Conservation (phyloP, 2,113 vertebrate species). For the Tenrec ecaudatus region DNA sequence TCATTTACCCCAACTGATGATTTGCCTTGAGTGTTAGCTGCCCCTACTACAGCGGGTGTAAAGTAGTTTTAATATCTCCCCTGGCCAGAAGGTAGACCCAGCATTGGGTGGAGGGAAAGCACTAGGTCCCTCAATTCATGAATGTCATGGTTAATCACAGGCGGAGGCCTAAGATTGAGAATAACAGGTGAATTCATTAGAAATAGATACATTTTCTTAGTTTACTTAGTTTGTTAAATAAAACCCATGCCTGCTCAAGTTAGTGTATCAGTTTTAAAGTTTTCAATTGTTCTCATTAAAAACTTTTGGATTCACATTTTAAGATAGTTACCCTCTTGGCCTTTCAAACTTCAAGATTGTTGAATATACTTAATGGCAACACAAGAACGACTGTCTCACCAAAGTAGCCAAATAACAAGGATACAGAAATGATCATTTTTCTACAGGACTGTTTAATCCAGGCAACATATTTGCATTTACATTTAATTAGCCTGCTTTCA, state of each 20-base stretch:
- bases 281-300: not conserved
- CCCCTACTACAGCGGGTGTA: too few species aligned
- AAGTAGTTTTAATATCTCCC: not conserved
- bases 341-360: not conserved
- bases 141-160: not conserved
- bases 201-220: not conserved
- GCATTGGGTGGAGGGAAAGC: not conserved
- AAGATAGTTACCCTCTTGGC: not conserved
- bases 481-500: not conserved
- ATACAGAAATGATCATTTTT: not conserved
- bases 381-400: not conserved
- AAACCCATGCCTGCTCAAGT: not conserved
- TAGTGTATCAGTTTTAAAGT: conserved; percentile 11
- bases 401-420: not conserved
- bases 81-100: not conserved
- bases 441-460: not conserved
- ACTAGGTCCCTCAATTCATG: not conserved
- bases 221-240: conserved; percentile 3
- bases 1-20: not conserved
- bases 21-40: not conserved
- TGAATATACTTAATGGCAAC: conserved; percentile 12
- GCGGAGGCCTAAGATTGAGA: not conserved
- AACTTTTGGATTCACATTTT: not conserved
- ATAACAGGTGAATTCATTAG: not conserved
- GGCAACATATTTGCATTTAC: not conserved